Conservation (phyloP, 1,140 invertebrate species). For the Calliphora vicina region DNA sequence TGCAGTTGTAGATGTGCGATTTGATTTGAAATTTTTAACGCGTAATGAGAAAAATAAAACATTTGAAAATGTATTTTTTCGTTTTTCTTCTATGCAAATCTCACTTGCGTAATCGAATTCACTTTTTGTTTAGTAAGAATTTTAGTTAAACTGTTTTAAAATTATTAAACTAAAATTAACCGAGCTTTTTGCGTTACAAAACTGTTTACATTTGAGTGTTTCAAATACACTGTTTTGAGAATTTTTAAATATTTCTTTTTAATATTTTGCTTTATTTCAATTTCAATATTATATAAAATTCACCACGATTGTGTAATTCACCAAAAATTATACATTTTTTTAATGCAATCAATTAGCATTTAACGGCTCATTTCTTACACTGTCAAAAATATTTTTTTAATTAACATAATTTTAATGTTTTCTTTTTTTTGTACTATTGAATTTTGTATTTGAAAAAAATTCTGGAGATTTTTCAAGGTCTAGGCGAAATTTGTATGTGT, state of each 20-base stretch:
- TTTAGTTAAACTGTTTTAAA: too few species aligned
- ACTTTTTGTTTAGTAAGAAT: background rate
- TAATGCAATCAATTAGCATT: constrained; percentile 19
- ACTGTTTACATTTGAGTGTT: too few species aligned
- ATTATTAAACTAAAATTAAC: too few species aligned
- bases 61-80: background rate
- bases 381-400: constrained; percentile 9
- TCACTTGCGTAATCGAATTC: constrained; percentile 21
- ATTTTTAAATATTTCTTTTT: background rate
- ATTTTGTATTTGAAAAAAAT: background rate
- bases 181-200: too few species aligned
- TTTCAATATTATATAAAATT: constrained; percentile 37
- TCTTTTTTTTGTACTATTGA: background rate
- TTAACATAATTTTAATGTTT: background rate
- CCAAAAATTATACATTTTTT: constrained; percentile 31
- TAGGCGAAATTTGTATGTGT: background rate
- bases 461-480: background rate
- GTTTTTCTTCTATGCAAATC: too few species aligned
- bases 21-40: constrained; percentile 2
- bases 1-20: background rate
- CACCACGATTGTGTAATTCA: constrained; percentile 42
- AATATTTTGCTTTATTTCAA: background rate
- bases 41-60: constrained; percentile 1
- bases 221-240: too few species aligned
- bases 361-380: background rate